These are phyloP conservation scores for Speoplatyrhinus poulsoni DNA, from an alignment of 2,113 vertebrate genomes.

Conservation along the genomic window DNA sequence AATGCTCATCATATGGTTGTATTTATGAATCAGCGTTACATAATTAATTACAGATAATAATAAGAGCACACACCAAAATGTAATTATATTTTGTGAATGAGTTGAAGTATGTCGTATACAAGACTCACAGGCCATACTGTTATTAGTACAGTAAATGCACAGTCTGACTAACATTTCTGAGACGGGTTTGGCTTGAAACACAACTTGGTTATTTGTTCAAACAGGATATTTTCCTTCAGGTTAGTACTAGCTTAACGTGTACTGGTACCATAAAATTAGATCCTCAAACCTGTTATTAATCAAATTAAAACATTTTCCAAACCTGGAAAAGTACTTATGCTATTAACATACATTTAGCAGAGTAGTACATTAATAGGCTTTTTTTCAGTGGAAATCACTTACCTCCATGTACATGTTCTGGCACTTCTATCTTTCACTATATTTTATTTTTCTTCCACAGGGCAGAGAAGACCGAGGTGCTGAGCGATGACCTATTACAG, in stretches of 20 bases:
- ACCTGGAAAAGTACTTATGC: too few species aligned
- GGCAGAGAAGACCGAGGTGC: slow-evolving; percentile 96
- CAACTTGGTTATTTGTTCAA: neutral
- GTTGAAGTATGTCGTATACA: neutral
- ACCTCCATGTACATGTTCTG: neutral
- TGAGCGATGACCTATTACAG: slow-evolving; percentile 94
- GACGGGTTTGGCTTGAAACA: slow-evolving; percentile 21
- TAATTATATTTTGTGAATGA: too few species aligned
- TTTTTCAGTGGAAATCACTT: neutral
- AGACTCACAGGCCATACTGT: neutral
- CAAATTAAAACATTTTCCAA: neutral
- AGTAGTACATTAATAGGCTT: too few species aligned
- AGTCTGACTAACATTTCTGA: slow-evolving; percentile 1
- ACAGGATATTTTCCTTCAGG: slow-evolving; percentile 12
- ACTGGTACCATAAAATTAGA: neutral
- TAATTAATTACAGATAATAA: too few species aligned
- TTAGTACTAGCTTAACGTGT: neutral
- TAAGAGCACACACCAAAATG: too few species aligned
- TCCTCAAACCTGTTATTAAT: neutral
- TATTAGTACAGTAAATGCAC: slow-evolving; percentile 21
- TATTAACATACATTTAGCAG: too few species aligned
- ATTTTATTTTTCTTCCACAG: slow-evolving; percentile 69
- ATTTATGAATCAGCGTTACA: neutral
- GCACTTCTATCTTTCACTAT: slow-evolving; percentile 5
- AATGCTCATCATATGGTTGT: neutral